These are phyloP conservation scores for Criorhina ranunculi DNA, from an alignment of 2,888 invertebrate genomes.

Conservation along the genomic window DNA sequence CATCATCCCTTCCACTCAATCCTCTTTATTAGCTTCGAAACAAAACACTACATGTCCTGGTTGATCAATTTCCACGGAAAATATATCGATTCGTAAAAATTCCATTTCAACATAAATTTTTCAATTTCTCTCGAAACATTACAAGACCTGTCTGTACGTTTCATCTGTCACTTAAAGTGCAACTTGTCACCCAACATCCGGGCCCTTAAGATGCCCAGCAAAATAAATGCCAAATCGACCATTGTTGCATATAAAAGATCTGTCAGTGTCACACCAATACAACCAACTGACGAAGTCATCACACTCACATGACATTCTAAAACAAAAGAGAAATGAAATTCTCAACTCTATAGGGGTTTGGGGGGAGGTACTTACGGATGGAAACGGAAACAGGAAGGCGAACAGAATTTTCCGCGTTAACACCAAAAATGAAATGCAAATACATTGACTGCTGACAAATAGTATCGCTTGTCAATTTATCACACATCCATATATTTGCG, in stretches of 20 bases:
- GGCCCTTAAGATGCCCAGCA: constrained; percentile 21
- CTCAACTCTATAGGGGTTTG: not conserved
- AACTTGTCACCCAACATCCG: constrained; percentile 25
- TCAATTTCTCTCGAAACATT: constrained; percentile 63
- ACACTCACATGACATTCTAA: constrained; percentile 52
- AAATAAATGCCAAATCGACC: constrained; percentile 47
- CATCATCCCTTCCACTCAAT: constrained; percentile 15
- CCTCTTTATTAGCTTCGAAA: constrained; percentile 4
- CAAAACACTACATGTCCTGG: not conserved
- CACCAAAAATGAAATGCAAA: constrained; percentile 82
- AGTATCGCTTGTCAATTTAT: constrained; percentile 84
- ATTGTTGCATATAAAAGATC: constrained; percentile 35
- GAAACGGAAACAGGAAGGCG: constrained; percentile 26
- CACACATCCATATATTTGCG: constrained; percentile 78
- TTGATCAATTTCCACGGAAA: not conserved
- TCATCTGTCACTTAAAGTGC: constrained; percentile 44
- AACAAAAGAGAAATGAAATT: constrained; percentile 53
- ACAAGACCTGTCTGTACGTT: constrained; percentile 53
- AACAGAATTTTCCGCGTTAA: constrained; percentile 61
- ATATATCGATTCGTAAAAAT: constrained; percentile 51
- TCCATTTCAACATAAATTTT: constrained; percentile 43
- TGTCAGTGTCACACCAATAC: constrained; percentile 18
- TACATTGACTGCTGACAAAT: constrained; percentile 84
- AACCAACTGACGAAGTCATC: constrained; percentile 56
- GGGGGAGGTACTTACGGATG: not conserved